Evolutionary conservation across 1,140 invertebrate species (phyloP).

Genomic region (Aphidius gifuensis): DNA sequence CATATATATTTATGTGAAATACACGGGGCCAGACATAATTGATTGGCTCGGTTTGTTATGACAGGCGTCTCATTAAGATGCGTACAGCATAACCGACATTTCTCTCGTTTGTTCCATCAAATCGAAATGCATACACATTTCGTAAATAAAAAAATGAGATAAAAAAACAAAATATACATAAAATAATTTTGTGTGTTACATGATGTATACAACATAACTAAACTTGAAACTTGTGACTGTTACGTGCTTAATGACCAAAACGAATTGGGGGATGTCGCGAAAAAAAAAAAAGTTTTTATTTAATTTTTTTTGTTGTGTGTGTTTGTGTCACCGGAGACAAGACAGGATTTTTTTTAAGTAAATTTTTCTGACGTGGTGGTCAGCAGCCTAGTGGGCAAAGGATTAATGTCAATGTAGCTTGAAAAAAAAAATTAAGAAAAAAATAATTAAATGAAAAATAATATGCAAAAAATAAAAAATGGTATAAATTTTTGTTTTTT

Average conservation of each 20-base stretch:
- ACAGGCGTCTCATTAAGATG: constrained; percentile 39
- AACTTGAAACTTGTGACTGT: not conserved
- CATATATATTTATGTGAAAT: constrained; percentile 2
- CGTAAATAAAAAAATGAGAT: not conserved
- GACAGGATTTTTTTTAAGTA: no score
- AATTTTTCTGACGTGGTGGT: no score
- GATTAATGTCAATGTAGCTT: not conserved
- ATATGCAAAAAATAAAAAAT: no score
- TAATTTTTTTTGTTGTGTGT: no score
- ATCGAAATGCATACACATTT: constrained; percentile 22
- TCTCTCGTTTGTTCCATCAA: constrained; percentile 36
- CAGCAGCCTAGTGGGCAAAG: no score
- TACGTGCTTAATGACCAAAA: constrained; percentile 21
- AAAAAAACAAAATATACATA: not conserved
- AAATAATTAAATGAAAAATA: no score
- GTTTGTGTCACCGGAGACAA: no score
- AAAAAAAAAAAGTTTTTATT: constrained; percentile 12
- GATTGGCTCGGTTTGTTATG: constrained; percentile 40
- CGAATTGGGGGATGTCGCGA: constrained; percentile 22
- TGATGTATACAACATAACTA: not conserved
- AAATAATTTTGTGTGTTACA: not conserved
- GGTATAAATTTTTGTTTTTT: no score
- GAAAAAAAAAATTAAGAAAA: no score
- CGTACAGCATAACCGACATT: constrained; percentile 26
- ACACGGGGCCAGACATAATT: constrained; percentile 29